Evolutionary conservation across 2,888 invertebrate genomes (phyloP).

Genomic region (Acleris sparsana): DNA sequence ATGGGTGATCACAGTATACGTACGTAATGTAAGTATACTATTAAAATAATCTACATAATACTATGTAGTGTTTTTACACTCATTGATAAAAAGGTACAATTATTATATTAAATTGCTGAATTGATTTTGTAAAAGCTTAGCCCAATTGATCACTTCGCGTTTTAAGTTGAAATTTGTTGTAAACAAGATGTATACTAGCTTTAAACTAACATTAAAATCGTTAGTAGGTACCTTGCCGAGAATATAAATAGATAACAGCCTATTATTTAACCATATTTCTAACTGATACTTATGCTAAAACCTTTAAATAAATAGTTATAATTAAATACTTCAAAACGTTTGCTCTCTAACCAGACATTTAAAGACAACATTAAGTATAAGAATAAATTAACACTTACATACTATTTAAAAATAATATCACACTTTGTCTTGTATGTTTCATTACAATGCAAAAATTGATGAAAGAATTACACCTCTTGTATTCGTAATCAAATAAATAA

Average conservation of each 20-base stretch:
- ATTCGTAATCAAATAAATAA: not conserved
- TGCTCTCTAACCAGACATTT: not conserved
- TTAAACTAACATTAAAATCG: too few species aligned
- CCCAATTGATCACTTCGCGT: too few species aligned
- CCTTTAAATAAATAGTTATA: slow-evolving; percentile 2
- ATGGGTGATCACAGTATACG: slow-evolving; percentile 70
- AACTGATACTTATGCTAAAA: slow-evolving; percentile 5
- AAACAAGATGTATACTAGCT: too few species aligned
- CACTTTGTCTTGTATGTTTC: slow-evolving; percentile 56
- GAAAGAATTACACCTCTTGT: not conserved
- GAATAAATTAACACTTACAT: slow-evolving; percentile 74
- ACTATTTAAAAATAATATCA: slow-evolving; percentile 71
- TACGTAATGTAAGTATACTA: slow-evolving; percentile 72
- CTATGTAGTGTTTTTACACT: slow-evolving; percentile 57
- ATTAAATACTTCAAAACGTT: not conserved
- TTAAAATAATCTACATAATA: slow-evolving; percentile 59
- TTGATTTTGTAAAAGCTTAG: not conserved
- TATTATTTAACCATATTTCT: slow-evolving; percentile 7
- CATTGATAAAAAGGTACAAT: slow-evolving; percentile 5
- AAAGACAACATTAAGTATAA: slow-evolving; percentile 14
- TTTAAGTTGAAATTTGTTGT: too few species aligned
- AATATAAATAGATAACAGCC: slow-evolving; percentile 27
- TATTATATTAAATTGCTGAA: slow-evolving; percentile 1
- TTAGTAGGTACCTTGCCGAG: too few species aligned
- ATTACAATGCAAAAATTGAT: slow-evolving; percentile 3